Evolutionary conservation across 2,797 vertebrate species (phyloP).

Genomic region (Passerculus sandwichensis): DNA sequence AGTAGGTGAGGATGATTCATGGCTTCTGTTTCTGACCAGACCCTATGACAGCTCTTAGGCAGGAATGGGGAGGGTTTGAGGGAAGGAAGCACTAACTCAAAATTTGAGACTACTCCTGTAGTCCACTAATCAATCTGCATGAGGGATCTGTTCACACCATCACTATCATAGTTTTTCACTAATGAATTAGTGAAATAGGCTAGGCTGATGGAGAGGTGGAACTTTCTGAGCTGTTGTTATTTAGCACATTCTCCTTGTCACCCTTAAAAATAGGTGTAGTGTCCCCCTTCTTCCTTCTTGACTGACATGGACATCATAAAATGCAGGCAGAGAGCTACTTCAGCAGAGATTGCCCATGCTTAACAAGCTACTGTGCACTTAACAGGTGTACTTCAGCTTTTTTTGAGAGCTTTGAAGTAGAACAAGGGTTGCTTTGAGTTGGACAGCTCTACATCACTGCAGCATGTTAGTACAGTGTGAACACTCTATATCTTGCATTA

Average conservation of each 20-base stretch:
- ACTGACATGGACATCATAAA: neutral
- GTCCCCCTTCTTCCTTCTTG: neutral
- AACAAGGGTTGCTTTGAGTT: neutral
- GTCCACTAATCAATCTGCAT: accelerated
- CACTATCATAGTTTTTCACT: neutral
- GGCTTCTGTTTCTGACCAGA: neutral
- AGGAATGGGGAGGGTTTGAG: neutral
- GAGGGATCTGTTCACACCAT: neutral
- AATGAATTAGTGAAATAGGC: neutral
- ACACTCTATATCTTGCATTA: neutral
- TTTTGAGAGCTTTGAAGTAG: conserved; percentile 12
- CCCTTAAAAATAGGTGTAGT: neutral
- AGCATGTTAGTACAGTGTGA: neutral
- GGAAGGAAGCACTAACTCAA: neutral
- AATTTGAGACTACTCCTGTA: neutral
- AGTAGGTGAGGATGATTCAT: neutral
- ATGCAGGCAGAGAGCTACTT: neutral
- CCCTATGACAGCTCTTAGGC: neutral
- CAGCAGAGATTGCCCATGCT: neutral
- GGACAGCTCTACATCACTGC: neutral
- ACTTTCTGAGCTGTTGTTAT: neutral
- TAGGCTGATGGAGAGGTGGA: neutral
- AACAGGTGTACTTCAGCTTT: neutral
- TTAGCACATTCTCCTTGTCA: neutral
- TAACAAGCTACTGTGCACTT: neutral